These are phyloP conservation scores for Drosophila ercepeae DNA, from an alignment of 1,140 invertebrate genomes.

Conservation along the genomic window DNA sequence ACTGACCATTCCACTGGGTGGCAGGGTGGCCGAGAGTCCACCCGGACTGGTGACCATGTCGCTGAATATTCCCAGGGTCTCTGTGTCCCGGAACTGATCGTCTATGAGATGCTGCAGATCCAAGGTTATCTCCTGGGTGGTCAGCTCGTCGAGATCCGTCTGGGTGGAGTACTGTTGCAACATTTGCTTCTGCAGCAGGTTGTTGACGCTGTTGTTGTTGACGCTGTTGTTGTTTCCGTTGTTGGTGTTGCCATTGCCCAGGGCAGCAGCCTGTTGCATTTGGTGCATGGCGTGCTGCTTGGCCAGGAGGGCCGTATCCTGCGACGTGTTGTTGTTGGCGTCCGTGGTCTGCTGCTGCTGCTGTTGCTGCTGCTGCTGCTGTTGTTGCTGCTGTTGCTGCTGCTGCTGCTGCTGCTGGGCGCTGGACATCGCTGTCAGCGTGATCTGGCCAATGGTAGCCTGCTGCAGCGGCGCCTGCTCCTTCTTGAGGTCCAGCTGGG, in stretches of 20 bases:
- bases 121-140: slow-evolving; percentile 94
- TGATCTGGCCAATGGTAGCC: slow-evolving; percentile 84
- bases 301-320: slow-evolving; percentile 68
- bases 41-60: slow-evolving; percentile 90
- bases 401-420: slow-evolving; percentile 83
- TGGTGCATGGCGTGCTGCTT: slow-evolving; percentile 80
- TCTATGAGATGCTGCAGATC: slow-evolving; percentile 95
- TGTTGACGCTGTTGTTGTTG: slow-evolving; percentile 77
- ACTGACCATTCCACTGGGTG: slow-evolving; percentile 77
- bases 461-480: slow-evolving; percentile 77
- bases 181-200: slow-evolving; percentile 84
- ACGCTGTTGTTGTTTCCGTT: slow-evolving; percentile 63
- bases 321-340: slow-evolving; percentile 75
- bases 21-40: slow-evolving; percentile 84
- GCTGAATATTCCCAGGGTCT: slow-evolving; percentile 88
- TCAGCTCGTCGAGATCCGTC: slow-evolving; percentile 92
- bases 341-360: slow-evolving; percentile 77
- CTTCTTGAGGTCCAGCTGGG: slow-evolving; percentile 83
- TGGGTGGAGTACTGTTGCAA: slow-evolving; percentile 88
- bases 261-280: slow-evolving; percentile 83
- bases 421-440: slow-evolving; percentile 84
- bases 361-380: slow-evolving; percentile 72
- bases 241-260: slow-evolving; percentile 74
- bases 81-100: slow-evolving; percentile 92
- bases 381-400: slow-evolving; percentile 75